phyloP scores from a whole-genome alignment of 2,888 invertebrate species.

The Platycheirus albimanus region DNA sequence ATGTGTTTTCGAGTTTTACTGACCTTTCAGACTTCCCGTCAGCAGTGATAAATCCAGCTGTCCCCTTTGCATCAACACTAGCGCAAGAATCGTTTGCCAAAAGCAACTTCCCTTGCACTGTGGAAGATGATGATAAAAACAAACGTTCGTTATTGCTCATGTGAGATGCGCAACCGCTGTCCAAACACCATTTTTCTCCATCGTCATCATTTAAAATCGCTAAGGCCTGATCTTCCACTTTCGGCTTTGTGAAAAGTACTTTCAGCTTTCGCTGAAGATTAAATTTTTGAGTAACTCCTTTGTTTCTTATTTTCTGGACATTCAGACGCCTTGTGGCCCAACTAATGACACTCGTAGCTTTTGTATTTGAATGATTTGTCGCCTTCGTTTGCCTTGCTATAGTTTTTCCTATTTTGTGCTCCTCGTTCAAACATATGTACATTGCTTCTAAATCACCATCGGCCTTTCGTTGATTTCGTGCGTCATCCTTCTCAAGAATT shows the following conservation, averaged over 20 bases:
- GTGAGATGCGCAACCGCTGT: constrained; percentile 43
- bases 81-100: constrained; percentile 4
- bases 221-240: constrained; percentile 14
- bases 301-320: constrained; percentile 11
- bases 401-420: neutral
- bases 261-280: constrained; percentile 12
- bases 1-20: constrained; percentile 25
- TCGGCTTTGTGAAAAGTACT: constrained; percentile 7
- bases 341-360: constrained; percentile 28
- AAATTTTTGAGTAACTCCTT: neutral
- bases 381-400: neutral
- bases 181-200: constrained; percentile 27
- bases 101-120: neutral
- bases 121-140: neutral
- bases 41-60: constrained; percentile 21
- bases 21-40: constrained; percentile 23
- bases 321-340: constrained; percentile 30
- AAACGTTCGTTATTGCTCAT: constrained; percentile 35
- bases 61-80: constrained; percentile 21
- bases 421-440: constrained; percentile 21
- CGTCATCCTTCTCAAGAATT: constrained; percentile 9
- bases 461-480: constrained; percentile 4
- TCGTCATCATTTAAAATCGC: constrained; percentile 1
- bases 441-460: neutral
- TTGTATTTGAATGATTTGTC: constrained; percentile 33